Base-by-base conservation (phyloP, 2,888 invertebrate genomes). In the Chymomyza amoena region DNA sequence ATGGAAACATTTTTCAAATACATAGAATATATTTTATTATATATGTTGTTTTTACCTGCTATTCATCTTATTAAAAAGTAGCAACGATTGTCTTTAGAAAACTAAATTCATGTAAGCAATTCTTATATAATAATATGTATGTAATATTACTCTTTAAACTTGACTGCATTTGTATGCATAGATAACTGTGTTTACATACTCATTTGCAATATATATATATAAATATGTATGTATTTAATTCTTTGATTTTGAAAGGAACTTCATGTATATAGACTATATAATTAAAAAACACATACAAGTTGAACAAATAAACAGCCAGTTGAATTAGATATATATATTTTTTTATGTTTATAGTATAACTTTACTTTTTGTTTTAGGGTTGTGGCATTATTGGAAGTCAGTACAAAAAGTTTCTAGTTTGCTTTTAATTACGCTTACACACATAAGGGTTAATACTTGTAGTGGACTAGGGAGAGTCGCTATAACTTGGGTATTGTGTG, bases 21-120 rank as follows among this genome's bases (percentile, higher is more conserved):
- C 39, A 57, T 52, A 68, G 20, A 68, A 61, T 70, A 67, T 64
- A 10, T 25, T 20, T 62, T 52, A 32, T 39, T 36, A 28, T 66
- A 25, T 25, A 25, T 45, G n/a, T 16, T 59, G 66, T 25, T 50
- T 28, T 59, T 69, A 39, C 10, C 57, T 50, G 28, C 39, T 56
- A 69, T 62, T 13, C 13, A 13, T 20, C 54, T 66, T 68, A 76
- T 86, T 79, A 75, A 82, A 83, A 81, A 79, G 72, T 84, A 81
- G 78, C 76, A 89, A 88, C 87, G 90, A 90, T 90, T 90, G 90
- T 90, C 90, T 78, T 85, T 87, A 82, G 82, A 86, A 84, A 87
- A 87, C 81, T 87, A 87, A 85, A 79, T 84, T 87, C 78, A 80
- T 78, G 61, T 80, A 76, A 72, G 69, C 70, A 72, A 73, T 72